Percentiles rank a stretch among this genome's conserved stretches.
Evolutionary conservation across 2,797 vertebrate species (phyloP).

Genomic region (Sphenopsis melanotis): DNA sequence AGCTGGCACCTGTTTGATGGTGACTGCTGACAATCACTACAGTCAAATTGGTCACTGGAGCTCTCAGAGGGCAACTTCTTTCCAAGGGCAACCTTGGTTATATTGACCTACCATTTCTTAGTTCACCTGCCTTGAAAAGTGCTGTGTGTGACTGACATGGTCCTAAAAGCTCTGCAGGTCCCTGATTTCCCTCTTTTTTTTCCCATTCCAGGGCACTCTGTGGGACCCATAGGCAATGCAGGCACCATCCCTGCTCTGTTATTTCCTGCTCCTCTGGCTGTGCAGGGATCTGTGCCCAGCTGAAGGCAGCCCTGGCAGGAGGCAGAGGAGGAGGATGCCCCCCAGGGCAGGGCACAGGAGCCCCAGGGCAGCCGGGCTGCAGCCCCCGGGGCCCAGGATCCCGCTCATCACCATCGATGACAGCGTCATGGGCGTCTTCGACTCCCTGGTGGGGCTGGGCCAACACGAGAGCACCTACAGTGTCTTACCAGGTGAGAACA

Average conservation of each 20-base stretch:
- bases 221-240: constrained; percentile 73
- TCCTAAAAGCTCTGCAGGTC: background rate
- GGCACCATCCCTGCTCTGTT: constrained; percentile 58
- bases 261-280: constrained; percentile 75
- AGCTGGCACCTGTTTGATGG: background rate
- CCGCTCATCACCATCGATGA: constrained; percentile 67
- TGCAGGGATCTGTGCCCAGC: constrained; percentile 61
- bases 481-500: constrained; percentile 84
- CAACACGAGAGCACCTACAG: constrained; percentile 81
- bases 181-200: background rate
- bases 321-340: constrained; percentile 59
- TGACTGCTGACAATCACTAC: background rate
- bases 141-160: accelerated
- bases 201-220: constrained; percentile 36
- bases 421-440: constrained; percentile 61
- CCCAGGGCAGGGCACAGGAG: background rate
- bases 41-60: background rate
- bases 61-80: background rate
- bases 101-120: accelerated
- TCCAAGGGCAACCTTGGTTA: background rate
- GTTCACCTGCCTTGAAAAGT: background rate
- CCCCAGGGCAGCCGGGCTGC: background rate
- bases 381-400: background rate
- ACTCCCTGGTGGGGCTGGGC: constrained; percentile 75
- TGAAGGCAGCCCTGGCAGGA: background rate